Percentiles rank a stretch among this genome's conserved stretches.
Conservation (phyloP, 2,113 vertebrate species). For the Austrofundulus limnaeus region DNA sequence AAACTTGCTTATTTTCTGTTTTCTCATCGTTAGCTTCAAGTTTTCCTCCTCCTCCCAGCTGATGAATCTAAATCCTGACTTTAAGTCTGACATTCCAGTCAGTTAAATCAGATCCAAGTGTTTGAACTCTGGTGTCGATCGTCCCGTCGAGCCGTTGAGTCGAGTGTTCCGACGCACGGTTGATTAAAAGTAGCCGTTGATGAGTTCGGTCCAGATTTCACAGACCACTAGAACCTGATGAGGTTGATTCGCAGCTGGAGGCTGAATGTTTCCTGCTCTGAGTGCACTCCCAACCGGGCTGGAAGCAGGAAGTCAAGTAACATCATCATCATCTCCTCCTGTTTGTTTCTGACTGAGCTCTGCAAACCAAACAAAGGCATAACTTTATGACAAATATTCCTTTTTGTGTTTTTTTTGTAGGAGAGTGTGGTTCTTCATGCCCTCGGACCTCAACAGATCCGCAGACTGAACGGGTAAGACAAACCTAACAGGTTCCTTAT, state of each 20-base stretch:
- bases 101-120: too few relatives aligned
- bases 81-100: too few relatives aligned
- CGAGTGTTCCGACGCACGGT: conserved; percentile 17
- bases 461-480: conserved; percentile 42
- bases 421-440: conserved; percentile 17
- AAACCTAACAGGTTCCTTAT: too few relatives aligned
- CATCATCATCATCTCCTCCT: background rate
- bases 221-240: conserved; percentile 37
- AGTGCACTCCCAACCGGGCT: conserved; percentile 7
- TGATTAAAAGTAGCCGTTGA: too few relatives aligned
- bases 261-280: conserved; percentile 20
- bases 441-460: conserved; percentile 21
- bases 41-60: too few relatives aligned
- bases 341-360: too few relatives aligned
- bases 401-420: conserved; percentile 26
- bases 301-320: background rate
- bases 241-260: conserved; percentile 31
- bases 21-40: too few relatives aligned
- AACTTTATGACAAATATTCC: background rate
- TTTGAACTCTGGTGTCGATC: too few relatives aligned
- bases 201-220: conserved; percentile 42
- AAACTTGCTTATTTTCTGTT: too few relatives aligned
- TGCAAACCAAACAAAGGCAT: too few relatives aligned
- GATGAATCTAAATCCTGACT: too few relatives aligned
- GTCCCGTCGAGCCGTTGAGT: too few relatives aligned